A percentile compares a stretch with the other conserved stretches of the same genome.
These are phyloP conservation scores for Bradypus variegatus DNA, from an alignment of 2,797 vertebrate genomes.

Conservation along the genomic window DNA sequence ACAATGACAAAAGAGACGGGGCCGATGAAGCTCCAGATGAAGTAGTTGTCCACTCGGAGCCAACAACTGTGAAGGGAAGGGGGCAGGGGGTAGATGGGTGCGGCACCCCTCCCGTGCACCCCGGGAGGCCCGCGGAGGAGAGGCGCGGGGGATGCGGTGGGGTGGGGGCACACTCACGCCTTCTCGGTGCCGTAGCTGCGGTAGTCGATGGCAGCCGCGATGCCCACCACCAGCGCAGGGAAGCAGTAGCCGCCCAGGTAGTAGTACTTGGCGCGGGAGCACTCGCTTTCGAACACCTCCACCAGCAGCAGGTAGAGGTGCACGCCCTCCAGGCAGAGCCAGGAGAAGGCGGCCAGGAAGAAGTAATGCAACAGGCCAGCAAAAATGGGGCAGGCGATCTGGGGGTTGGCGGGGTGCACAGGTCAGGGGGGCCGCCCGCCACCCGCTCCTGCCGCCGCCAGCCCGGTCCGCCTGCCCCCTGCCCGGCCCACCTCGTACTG, in stretches of 20 bases:
- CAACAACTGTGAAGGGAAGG: slow-evolving; percentile 80
- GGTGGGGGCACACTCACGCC: slow-evolving; percentile 81
- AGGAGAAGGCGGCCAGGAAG: slow-evolving; percentile 95
- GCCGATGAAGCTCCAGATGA: slow-evolving; percentile 97
- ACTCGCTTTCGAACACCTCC: slow-evolving; percentile 94
- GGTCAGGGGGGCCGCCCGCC: background rate
- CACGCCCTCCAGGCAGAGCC: slow-evolving; percentile 94
- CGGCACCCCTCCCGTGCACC: background rate
- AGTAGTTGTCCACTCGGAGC: slow-evolving; percentile 94
- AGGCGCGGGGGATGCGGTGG: background rate
- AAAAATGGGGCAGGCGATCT: slow-evolving; percentile 94
- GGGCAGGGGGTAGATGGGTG: background rate
- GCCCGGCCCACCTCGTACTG: slow-evolving; percentile 84
- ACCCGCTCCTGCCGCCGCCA: background rate
- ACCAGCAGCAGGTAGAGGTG: slow-evolving; percentile 96
- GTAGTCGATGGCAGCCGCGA: slow-evolving; percentile 93
- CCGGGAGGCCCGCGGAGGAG: background rate
- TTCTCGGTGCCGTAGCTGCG: slow-evolving; percentile 95
- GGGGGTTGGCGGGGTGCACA: background rate
- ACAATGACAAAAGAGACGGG: slow-evolving; percentile 93
- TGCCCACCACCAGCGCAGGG: slow-evolving; percentile 91
- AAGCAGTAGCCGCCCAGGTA: slow-evolving; percentile 94
- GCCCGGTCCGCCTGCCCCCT: background rate
- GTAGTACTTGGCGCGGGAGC: slow-evolving; percentile 92
- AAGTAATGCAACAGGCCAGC: slow-evolving; percentile 94